Base-by-base conservation (phyloP, 2,113 vertebrate species). In the Anhinga anhinga region DNA sequence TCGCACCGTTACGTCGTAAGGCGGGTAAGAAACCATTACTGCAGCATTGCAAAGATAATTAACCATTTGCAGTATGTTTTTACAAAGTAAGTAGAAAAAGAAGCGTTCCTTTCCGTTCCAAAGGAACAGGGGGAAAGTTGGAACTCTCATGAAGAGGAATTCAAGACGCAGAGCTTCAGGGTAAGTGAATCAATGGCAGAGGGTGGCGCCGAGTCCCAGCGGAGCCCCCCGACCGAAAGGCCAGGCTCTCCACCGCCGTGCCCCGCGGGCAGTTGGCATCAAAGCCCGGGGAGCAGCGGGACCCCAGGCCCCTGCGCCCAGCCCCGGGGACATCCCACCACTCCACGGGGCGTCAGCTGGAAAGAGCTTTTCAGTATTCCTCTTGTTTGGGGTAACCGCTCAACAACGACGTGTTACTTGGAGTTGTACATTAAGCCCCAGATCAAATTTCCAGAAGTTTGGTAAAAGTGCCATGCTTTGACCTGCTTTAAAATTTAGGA, bases 61-160 rank as follows among this genome's bases (percentile, higher is more conserved):
- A 71, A 1, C 40, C 38, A 3, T 20, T 14, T 49, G 6, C 14
- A 26, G 6, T 1, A 8, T 0, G 2, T 3, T 26, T 61, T 53
- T 20, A 47, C 9, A 47, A 44, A 62, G 34, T 0, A 47, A 20
- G 34, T 4, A 32, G 36, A 7, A 34, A 30, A 32, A 45, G n/a
- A 36, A 80, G 20, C 0, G 2, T 13, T 82, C 23, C 26, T 58
- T 50, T 74, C 16, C 9, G 1, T 23, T 17, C 49, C 53, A 34
- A 42, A 76, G 7, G 15, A 42, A 19, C 8, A 1, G 13, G 14
- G 14, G 55, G 22, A 15, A 62, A 44, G 44, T 0, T 4, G 45
- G 40, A 67, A 21, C 11, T 49, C 2, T 2, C 17, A 29, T 1
- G 17, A 52, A 13, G 45, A 10, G 8, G 16, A 71, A 44, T 23